phyloP scores from a whole-genome alignment of 2,888 invertebrate species.

The Panzeria rudis region DNA sequence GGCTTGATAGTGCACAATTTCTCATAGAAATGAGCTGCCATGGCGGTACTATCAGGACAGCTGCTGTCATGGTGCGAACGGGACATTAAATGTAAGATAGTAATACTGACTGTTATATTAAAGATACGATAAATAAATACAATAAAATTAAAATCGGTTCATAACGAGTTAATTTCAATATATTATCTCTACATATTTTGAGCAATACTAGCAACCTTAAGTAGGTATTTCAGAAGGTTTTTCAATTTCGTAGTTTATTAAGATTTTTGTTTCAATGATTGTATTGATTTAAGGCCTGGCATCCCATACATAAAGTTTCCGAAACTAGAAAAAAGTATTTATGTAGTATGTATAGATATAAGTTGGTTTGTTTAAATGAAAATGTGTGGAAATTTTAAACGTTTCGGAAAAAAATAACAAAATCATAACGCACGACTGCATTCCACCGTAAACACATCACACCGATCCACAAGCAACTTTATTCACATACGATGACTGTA shows the following conservation, averaged over 20 bases:
- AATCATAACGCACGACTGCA: conserved; percentile 67
- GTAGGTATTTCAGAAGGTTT: not conserved
- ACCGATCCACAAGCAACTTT: not conserved
- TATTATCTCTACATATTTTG: no score
- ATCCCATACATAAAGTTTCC: not conserved
- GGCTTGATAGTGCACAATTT: no score
- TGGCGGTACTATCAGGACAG: no score
- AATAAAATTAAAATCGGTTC: no score
- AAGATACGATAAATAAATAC: no score
- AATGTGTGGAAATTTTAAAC: conserved; percentile 63
- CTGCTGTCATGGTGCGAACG: no score
- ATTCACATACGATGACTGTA: conserved; percentile 12
- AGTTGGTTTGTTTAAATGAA: conserved; percentile 51
- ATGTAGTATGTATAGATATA: not conserved
- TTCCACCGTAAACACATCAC: conserved; percentile 14
- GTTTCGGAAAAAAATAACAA: conserved; percentile 49
- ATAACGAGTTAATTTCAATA: no score
- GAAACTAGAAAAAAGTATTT: not conserved
- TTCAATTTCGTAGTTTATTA: not conserved
- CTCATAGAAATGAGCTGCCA: no score
- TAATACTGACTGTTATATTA: no score
- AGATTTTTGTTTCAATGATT: not conserved
- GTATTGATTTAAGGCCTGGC: conserved; percentile 16
- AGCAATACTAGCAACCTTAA: no score
- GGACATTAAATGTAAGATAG: no score